These are phyloP conservation scores for Caenorhabditis brenneri DNA, from an alignment of 1,140 invertebrate genomes.

Conservation along the genomic window DNA sequence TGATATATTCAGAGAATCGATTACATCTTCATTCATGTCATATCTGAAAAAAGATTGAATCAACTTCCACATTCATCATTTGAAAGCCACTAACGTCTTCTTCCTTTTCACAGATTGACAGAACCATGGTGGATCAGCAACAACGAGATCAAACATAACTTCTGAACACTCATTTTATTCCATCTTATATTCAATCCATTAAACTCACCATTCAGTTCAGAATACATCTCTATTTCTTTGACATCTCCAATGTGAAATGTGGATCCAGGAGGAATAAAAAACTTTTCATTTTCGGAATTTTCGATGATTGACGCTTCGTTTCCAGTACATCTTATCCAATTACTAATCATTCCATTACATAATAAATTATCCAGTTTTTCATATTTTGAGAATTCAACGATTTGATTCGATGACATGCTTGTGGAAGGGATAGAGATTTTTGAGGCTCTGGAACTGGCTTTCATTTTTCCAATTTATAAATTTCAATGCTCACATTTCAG, in stretches of 20 bases:
- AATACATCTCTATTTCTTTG: not conserved
- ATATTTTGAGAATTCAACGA: not conserved
- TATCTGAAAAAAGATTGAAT: slow-evolving; percentile 53
- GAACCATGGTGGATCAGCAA: slow-evolving; percentile 90
- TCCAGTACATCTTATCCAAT: not conserved
- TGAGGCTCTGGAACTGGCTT: not conserved
- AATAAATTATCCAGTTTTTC: not conserved
- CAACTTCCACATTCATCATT: not conserved
- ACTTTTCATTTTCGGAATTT: not conserved
- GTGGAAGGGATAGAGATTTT: not conserved
- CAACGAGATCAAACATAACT: slow-evolving; percentile 79
- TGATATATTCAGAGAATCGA: slow-evolving; percentile 43
- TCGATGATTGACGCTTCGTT: not conserved
- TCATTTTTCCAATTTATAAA: not conserved
- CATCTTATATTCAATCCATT: not conserved
- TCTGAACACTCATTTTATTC: slow-evolving; percentile 28
- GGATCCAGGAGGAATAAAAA: slow-evolving; percentile 46
- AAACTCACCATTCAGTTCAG: slow-evolving; percentile 37
- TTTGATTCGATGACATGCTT: not conserved
- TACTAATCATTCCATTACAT: slow-evolving; percentile 14
- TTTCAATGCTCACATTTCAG: not conserved
- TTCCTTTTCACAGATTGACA: slow-evolving; percentile 79
- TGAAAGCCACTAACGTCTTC: slow-evolving; percentile 75
- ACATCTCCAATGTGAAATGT: slow-evolving; percentile 53
- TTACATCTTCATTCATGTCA: slow-evolving; percentile 50